phyloP scores from a whole-genome alignment of 2,888 invertebrate species.

The Amblyteles armatorius region DNA sequence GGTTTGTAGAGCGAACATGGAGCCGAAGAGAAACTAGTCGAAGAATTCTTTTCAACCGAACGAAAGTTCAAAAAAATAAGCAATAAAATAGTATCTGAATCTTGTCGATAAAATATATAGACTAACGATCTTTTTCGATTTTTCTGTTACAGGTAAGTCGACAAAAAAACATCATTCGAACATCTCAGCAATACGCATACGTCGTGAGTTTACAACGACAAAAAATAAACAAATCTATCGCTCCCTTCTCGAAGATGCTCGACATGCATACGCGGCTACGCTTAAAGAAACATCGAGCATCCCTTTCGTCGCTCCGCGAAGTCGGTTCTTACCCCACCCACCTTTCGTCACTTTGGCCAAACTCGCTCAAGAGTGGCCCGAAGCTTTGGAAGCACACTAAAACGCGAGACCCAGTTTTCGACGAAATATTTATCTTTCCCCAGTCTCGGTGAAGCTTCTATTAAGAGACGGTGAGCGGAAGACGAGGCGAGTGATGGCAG shows the following conservation, averaged over 20 bases:
- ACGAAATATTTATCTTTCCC: constrained; percentile 66
- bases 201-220: constrained; percentile 31
- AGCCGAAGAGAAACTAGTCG: constrained; percentile 30
- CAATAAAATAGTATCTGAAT: not conserved
- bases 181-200: not conserved
- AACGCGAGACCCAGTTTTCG: constrained; percentile 60
- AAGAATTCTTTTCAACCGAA: constrained; percentile 31
- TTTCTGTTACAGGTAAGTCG: constrained; percentile 62
- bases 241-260: not conserved
- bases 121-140: not conserved
- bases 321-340: constrained; percentile 19
- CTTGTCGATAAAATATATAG: not conserved
- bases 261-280: not conserved
- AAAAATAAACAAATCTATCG: not conserved
- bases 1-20: not conserved
- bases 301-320: not conserved
- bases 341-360: constrained; percentile 44
- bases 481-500: constrained; percentile 14
- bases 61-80: not conserved
- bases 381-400: constrained; percentile 21
- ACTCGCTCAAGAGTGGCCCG: constrained; percentile 28
- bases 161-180: not conserved
- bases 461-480: constrained; percentile 23
- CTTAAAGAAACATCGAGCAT: not conserved
- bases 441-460: constrained; percentile 40